These are phyloP conservation scores for Chromoteleia sp. DNA, from an alignment of 2,888 invertebrate genomes.

Conservation along the genomic window DNA sequence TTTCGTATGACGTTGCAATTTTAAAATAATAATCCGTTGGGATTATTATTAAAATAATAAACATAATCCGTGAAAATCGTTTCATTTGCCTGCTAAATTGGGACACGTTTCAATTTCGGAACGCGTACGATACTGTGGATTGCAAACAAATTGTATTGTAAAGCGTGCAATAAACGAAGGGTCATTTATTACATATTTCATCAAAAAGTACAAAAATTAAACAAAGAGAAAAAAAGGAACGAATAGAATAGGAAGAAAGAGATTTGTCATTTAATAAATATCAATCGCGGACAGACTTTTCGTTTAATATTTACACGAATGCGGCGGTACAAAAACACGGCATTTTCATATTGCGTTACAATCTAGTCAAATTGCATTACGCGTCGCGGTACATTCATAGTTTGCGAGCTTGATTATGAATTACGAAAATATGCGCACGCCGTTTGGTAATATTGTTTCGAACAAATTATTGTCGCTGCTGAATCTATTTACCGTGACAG, in stretches of 20 bases:
- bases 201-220: not conserved
- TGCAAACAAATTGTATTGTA: no score
- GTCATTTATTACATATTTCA: no score
- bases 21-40: no score
- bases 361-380: slow-evolving; percentile 23
- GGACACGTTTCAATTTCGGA: no score
- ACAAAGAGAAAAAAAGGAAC: no score
- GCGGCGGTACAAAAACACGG: not conserved
- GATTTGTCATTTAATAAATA: slow-evolving; percentile 5
- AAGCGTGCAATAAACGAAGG: no score
- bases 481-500: slow-evolving; percentile 1
- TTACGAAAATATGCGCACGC: slow-evolving; percentile 4
- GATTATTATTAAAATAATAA: no score
- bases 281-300: not conserved
- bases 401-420: slow-evolving; percentile 21
- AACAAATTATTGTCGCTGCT: slow-evolving; percentile 4
- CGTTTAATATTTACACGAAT: not conserved
- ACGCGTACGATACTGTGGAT: no score
- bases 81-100: no score
- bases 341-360: slow-evolving; percentile 18
- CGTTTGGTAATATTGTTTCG: slow-evolving; percentile 2
- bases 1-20: no score
- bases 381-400: slow-evolving; percentile 5
- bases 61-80: no score
- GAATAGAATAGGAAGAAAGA: not conserved